Base-by-base conservation (phyloP, 1,140 invertebrate species). In the Drosophila varians region DNA sequence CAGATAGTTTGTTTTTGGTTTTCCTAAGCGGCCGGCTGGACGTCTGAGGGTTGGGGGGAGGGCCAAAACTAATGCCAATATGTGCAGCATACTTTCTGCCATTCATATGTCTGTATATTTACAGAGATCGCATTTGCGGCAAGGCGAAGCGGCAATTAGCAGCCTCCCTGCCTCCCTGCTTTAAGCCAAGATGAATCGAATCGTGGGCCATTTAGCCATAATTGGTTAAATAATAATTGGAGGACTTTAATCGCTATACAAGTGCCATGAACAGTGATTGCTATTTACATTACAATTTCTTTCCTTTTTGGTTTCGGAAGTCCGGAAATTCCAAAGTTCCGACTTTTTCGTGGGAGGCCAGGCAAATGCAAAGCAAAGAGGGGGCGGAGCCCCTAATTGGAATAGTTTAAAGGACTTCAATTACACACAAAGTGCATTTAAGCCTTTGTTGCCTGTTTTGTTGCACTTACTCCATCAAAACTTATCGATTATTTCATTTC, bases 91-190 rank as follows among this genome's bases (percentile, higher is more conserved):
- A 64, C 45, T 64, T 65, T 64, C 19, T 18, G 36, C 16, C 62
- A 66, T 66, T 64, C 12, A 36, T 36, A 12, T 31, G 9, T 7
- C 2, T 1, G 11, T 3, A 38, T 68, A 68, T 68, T 66, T 53
- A 36, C 60, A 43, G 38, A 68, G 36, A 66, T 68, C 61, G 61
- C 62, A 66, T 66, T 66, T 66, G 60, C 36, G 61, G 60, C 36
- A 42, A 64, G 34, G 62, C 62, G 60, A 64, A 43, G 62, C 62
- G 60, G 64, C 64, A 68, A 68, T 68, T 68, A 68, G 61, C 61
- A 66, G 28, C 12, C 19, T 6, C 7, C 45, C 42, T 11, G 5
- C 18, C 21, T 1, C 4, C 11, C 7, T 16, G 12, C 12, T 65
- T 65, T 66, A 66, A 65, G 60, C 23, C 16, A 8, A 64, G 26